Conservation (phyloP, 2,113 vertebrate genomes). For the Esox niger region DNA sequence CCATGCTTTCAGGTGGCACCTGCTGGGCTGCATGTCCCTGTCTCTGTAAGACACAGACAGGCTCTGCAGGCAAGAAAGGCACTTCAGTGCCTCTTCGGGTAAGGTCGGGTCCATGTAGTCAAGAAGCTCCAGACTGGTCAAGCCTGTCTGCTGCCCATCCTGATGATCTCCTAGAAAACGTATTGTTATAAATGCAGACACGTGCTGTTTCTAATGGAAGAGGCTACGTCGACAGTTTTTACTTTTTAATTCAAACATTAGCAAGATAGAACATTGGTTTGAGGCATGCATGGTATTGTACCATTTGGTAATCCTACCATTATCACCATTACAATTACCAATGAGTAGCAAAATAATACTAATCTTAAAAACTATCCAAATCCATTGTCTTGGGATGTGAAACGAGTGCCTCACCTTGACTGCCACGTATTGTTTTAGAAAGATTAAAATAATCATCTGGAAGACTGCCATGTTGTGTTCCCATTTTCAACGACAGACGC, state of each 20-base stretch:
- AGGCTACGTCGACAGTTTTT: not conserved
- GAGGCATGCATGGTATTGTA: too few relatives aligned
- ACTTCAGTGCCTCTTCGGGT: conserved; percentile 37
- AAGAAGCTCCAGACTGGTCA: conserved; percentile 38
- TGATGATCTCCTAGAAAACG: conserved; percentile 11
- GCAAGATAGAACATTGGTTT: too few relatives aligned
- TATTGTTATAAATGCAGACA: not conserved
- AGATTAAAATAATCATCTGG: conserved; percentile 39
- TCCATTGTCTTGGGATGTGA: not conserved
- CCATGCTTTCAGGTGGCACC: conserved; percentile 34
- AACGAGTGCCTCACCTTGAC: conserved; percentile 29
- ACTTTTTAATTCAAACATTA: too few relatives aligned
- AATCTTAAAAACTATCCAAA: not conserved
- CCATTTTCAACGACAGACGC: conserved; percentile 45
- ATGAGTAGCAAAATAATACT: too few relatives aligned
- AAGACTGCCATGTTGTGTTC: conserved; percentile 22
- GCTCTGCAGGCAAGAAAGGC: conserved; percentile 30
- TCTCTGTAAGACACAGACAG: conserved; percentile 37
- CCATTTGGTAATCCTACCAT: too few relatives aligned
- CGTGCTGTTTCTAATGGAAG: not conserved
- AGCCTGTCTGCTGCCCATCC: not conserved
- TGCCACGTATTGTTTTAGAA: not conserved
- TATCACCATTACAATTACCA: too few relatives aligned
- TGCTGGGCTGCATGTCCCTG: not conserved
- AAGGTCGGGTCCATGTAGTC: conserved; percentile 40